Evolutionary conservation across 2,888 invertebrate genomes (phyloP).

Genomic region (Platerodrilus igneus): DNA sequence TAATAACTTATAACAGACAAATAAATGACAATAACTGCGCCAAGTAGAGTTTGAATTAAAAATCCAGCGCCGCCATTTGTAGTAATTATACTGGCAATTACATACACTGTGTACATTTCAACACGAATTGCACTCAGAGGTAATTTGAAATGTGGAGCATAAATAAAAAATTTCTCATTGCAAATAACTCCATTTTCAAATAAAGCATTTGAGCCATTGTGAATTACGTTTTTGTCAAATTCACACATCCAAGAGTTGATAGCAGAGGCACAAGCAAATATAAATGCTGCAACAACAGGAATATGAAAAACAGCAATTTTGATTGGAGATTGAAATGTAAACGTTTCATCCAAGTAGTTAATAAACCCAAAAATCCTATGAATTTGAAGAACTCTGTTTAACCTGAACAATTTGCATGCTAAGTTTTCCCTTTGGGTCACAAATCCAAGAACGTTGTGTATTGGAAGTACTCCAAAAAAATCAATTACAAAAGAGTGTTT

Average conservation of each 20-base stretch:
- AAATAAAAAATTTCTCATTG: conserved; percentile 2
- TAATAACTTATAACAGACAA: conserved; percentile 4
- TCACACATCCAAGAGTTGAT: conserved; percentile 12
- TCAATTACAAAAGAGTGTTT: conserved; percentile 21
- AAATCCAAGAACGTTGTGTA: background rate
- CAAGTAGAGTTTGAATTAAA: background rate
- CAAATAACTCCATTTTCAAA: conserved; percentile 9
- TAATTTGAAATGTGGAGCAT: conserved; percentile 1
- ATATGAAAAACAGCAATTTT: conserved; percentile 7
- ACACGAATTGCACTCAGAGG: background rate
- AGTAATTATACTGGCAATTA: conserved; percentile 4
- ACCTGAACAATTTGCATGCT: too few species aligned
- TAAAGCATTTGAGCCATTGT: background rate
- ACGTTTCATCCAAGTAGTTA: background rate
- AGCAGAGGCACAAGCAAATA: too few species aligned
- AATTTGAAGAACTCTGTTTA: conserved; percentile 18
- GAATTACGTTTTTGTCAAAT: background rate
- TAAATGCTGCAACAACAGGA: conserved; percentile 8
- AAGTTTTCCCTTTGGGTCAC: too few species aligned
- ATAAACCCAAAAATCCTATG: conserved; percentile 21
- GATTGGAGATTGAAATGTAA: background rate
- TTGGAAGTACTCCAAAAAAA: conserved; percentile 19
- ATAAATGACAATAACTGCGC: background rate
- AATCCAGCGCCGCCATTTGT: conserved; percentile 3
- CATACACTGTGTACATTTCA: conserved; percentile 9